These are phyloP conservation scores for Pilophorus perplexus DNA, from an alignment of 2,888 invertebrate genomes.

Conservation along the genomic window DNA sequence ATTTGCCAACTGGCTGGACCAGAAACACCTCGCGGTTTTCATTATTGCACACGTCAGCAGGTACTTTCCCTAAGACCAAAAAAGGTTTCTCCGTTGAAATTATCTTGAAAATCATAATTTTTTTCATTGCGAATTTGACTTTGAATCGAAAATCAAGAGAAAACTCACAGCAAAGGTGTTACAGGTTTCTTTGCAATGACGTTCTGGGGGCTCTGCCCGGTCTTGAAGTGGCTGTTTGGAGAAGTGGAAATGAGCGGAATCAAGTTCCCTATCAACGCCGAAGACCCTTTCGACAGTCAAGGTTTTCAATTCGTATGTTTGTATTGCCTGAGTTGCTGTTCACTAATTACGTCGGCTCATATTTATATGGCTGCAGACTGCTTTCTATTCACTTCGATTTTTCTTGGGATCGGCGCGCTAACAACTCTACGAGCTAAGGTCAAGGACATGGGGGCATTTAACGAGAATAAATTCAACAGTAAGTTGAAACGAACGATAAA, in stretches of 20 bases:
- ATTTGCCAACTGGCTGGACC: slow-evolving; percentile 13
- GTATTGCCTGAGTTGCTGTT: slow-evolving; percentile 34
- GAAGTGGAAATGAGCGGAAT: slow-evolving; percentile 9
- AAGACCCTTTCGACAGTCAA: slow-evolving; percentile 19
- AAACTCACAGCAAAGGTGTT: not conserved
- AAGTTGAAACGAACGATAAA: not conserved
- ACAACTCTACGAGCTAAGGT: slow-evolving; percentile 8
- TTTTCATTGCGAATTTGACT: too few relatives aligned
- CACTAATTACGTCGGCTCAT: slow-evolving; percentile 38
- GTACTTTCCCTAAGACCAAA: not conserved
- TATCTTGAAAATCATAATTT: not conserved
- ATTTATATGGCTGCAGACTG: slow-evolving; percentile 46
- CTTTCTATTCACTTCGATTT: slow-evolving; percentile 47
- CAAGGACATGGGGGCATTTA: slow-evolving; percentile 1
- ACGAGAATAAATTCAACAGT: too few relatives aligned
- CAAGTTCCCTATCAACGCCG: slow-evolving; percentile 32
- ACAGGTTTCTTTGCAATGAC: slow-evolving; percentile 22
- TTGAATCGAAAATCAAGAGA: not conserved
- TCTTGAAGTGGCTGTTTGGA: slow-evolving; percentile 25
- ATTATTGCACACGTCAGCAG: not conserved
- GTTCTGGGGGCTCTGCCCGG: slow-evolving; percentile 36
- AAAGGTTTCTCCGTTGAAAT: not conserved
- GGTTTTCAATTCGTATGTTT: slow-evolving; percentile 1
- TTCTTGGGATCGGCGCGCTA: slow-evolving; percentile 35
- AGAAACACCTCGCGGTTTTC: slow-evolving; percentile 2